These are phyloP conservation scores for Todiramphus saurophagus DNA, from an alignment of 2,113 vertebrate species.

Conservation along the genomic window DNA sequence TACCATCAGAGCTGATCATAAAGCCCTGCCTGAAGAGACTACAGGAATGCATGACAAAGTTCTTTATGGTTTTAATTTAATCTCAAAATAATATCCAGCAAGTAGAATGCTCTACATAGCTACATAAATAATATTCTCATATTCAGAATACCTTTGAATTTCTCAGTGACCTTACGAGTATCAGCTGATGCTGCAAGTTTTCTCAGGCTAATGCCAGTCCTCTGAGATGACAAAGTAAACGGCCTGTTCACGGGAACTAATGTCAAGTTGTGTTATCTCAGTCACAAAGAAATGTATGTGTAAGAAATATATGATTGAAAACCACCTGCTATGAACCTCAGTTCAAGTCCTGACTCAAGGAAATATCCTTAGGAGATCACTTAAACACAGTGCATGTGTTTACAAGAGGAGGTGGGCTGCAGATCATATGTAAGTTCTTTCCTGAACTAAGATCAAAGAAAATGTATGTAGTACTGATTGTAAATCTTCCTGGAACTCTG, in stretches of 20 bases:
- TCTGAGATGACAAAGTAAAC: background rate
- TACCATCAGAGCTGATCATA: background rate
- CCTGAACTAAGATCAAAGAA: background rate
- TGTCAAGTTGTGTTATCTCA: background rate
- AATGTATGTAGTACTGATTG: background rate
- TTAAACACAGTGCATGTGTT: background rate
- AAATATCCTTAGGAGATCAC: background rate
- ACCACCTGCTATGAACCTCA: background rate
- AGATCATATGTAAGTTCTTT: background rate
- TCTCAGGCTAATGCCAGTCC: background rate
- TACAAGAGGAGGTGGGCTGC: background rate
- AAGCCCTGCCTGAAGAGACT: background rate
- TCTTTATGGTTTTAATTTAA: slow-evolving; percentile 43
- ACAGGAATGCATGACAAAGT: background rate
- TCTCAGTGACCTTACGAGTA: background rate
- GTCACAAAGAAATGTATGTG: background rate
- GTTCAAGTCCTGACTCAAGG: background rate
- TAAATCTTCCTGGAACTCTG: background rate
- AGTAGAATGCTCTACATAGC: background rate
- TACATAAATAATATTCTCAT: background rate
- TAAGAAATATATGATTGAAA: background rate
- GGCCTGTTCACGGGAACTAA: background rate
- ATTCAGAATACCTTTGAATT: slow-evolving; percentile 4
- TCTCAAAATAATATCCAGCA: background rate
- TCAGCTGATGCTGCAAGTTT: background rate